Evolutionary conservation across 2,113 vertebrate species (phyloP).

Genomic region (Cyprinodon brontotheroides): DNA sequence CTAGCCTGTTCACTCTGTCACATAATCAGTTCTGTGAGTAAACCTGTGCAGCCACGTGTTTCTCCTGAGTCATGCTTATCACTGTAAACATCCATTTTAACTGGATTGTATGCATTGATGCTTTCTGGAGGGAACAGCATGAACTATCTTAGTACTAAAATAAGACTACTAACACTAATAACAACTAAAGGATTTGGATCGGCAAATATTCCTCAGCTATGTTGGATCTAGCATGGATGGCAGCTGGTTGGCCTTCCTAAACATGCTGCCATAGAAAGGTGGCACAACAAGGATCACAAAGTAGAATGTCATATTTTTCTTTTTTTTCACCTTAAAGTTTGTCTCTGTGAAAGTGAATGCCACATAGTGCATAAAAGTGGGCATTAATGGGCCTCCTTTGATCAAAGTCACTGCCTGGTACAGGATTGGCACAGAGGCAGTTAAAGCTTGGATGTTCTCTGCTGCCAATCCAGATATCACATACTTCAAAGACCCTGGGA

Average conservation of each 20-base stretch:
- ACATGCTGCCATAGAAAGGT: constrained; percentile 17
- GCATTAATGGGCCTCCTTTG: constrained; percentile 76
- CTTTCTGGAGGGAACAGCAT: constrained; percentile 51
- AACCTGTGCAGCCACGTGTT: constrained; percentile 36
- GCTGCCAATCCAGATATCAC: constrained; percentile 68
- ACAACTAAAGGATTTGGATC: constrained; percentile 47
- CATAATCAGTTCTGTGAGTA: constrained; percentile 44
- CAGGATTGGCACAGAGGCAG: constrained; percentile 78
- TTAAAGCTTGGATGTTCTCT: constrained; percentile 84
- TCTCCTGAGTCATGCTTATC: constrained; percentile 41
- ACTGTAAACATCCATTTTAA: constrained; percentile 33
- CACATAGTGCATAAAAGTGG: constrained; percentile 83
- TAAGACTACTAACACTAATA: constrained; percentile 22
- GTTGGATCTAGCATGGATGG: constrained; percentile 59
- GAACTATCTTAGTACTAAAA: constrained; percentile 46
- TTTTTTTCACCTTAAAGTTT: constrained; percentile 15
- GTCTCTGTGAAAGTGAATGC: constrained; percentile 63
- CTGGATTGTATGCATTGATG: constrained; percentile 54
- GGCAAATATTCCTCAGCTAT: constrained; percentile 51
- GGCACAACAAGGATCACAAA: constrained; percentile 51
- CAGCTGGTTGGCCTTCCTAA: constrained; percentile 40
- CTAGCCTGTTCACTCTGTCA: constrained; percentile 23
- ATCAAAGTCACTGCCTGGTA: constrained; percentile 75
- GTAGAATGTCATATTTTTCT: constrained; percentile 35
- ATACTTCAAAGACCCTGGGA: constrained; percentile 53